Evolutionary conservation across 2,888 invertebrate species (phyloP).

Genomic region (Cabera pusaria): DNA sequence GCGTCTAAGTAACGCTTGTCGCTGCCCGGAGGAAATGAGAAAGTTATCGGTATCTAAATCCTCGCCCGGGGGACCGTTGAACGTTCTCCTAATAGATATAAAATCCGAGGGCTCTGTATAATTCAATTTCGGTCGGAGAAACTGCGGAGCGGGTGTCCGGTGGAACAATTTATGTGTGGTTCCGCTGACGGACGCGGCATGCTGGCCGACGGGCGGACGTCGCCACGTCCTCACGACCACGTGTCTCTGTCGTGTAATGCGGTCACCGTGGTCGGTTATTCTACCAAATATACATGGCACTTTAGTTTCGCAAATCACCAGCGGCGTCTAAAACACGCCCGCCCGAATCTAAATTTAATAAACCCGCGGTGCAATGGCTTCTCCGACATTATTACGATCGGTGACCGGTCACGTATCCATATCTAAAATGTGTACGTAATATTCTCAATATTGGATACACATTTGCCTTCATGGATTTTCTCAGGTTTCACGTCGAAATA

Average conservation of each 20-base stretch:
- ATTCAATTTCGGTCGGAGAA: slow-evolving; percentile 69
- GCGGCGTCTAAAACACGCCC: slow-evolving; percentile 44
- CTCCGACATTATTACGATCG: slow-evolving; percentile 15
- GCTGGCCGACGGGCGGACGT: slow-evolving; percentile 32
- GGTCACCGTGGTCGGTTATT: slow-evolving; percentile 34
- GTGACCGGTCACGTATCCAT: slow-evolving; percentile 24
- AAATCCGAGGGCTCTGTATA: slow-evolving; percentile 72
- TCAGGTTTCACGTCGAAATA: slow-evolving; percentile 19
- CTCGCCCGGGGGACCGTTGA: slow-evolving; percentile 66
- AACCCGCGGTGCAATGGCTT: slow-evolving; percentile 19
- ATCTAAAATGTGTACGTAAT: slow-evolving; percentile 18
- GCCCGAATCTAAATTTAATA: slow-evolving; percentile 45
- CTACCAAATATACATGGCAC: slow-evolving; percentile 49
- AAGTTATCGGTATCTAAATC: slow-evolving; percentile 79
- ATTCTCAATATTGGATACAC: slow-evolving; percentile 22
- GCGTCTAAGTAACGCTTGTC: slow-evolving; percentile 56
- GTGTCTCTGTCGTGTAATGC: slow-evolving; percentile 25
- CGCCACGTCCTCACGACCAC: slow-evolving; percentile 11
- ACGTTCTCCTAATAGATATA: slow-evolving; percentile 77
- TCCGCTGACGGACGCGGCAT: slow-evolving; percentile 35
- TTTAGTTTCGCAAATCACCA: slow-evolving; percentile 44
- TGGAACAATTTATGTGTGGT: slow-evolving; percentile 60
- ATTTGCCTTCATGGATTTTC: slow-evolving; percentile 17
- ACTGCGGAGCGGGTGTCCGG: slow-evolving; percentile 42
- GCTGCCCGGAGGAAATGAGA: slow-evolving; percentile 74